These are phyloP conservation scores for Pollenia amentaria DNA, from an alignment of 2,888 invertebrate genomes.

Conservation along the genomic window DNA sequence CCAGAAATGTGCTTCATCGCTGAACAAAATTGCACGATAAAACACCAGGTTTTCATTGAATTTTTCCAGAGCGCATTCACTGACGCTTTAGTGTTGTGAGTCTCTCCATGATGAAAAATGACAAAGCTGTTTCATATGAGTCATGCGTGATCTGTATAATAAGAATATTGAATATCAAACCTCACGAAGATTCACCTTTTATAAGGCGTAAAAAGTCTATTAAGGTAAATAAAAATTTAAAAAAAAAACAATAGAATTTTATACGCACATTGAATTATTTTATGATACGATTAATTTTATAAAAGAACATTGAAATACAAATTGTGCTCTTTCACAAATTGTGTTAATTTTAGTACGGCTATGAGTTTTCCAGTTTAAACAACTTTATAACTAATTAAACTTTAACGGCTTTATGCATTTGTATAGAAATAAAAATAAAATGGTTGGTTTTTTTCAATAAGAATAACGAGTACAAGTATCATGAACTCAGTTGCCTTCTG, in stretches of 20 bases:
- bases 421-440: slow-evolving; percentile 16
- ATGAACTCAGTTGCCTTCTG: slow-evolving; percentile 9
- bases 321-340: slow-evolving; percentile 13
- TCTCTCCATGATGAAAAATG: no score
- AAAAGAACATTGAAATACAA: background rate
- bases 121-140: no score
- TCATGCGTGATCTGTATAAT: no score
- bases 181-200: no score
- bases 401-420: slow-evolving; percentile 47
- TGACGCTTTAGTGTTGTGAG: no score
- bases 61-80: no score
- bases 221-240: no score
- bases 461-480: slow-evolving; percentile 1
- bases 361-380: background rate
- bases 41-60: no score
- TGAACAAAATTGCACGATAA: no score
- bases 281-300: background rate
- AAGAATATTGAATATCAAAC: no score
- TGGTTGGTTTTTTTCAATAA: background rate
- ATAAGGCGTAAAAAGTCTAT: no score
- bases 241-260: background rate
- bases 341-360: slow-evolving; percentile 13
- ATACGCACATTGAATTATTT: background rate
- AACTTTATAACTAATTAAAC: slow-evolving; percentile 62
- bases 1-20: no score